Base-by-base conservation (phyloP, 2,113 vertebrate species). In the Galbula dea region DNA sequence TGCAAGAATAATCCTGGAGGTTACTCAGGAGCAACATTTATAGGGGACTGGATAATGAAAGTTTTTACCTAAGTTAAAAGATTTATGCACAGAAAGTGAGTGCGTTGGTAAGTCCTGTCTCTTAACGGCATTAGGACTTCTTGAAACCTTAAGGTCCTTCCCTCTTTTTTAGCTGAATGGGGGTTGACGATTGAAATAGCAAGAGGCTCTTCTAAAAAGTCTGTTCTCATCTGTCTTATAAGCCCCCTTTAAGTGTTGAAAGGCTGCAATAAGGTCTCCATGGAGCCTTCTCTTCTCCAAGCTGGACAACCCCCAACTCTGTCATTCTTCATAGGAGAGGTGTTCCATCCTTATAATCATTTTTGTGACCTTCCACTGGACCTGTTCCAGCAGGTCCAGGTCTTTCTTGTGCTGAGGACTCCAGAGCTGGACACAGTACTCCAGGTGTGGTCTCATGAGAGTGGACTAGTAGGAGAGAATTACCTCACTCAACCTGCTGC, bases 51-150 rank as follows among this genome's bases (percentile, higher is more conserved):
- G 20, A 63, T 41, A 81, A 49, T 36, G n/a, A 74, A 80, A 80
- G 29, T 30, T 12, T 2, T 0, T 6, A 20, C 32, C 18, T 76
- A 66, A 48, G 49, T 20, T 34, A 63, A 43, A 76, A 73, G 15
- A 61, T 57, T 68, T 4, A 13, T 2, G 1, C 0, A 2, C 20
- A 65, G 34, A 11, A 69, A 73, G 4, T 45, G 43, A 46, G 49
- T 24, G 7, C 1, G 1, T 41, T 83, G 32, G 16, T 75, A 0
- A 0, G 7, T 79, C 32, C 24, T 59, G 3, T 48, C 20, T 82
- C 29, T 74, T 91, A 9, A 10, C 18, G 48, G 20, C 36, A 52
- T 82, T 74, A 72, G 14, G 9, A n/a, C n/a, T 87, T 65, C 29
- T 88, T 29, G 73, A 16, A 55, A 90, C 22, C 22, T 49, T 24